Evolutionary conservation across 2,888 invertebrate genomes (phyloP).

Genomic region (Pimpla rufipes): DNA sequence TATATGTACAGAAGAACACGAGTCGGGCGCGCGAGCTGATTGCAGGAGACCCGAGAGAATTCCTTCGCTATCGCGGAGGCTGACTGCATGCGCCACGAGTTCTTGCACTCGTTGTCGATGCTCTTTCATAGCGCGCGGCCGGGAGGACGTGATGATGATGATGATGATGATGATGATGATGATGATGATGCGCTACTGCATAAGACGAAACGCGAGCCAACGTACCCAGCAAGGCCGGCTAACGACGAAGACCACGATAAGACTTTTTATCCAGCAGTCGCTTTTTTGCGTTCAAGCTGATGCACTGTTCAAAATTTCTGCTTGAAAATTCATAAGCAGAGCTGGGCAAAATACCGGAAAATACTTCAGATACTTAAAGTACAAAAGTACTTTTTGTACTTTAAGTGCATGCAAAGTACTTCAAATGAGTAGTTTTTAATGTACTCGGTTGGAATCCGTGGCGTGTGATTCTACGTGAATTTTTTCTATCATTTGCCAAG

Average conservation of each 20-base stretch:
- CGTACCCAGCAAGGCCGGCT: slow-evolving; percentile 34
- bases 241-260: slow-evolving; percentile 5
- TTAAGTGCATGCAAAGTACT: no score
- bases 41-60: slow-evolving; percentile 62
- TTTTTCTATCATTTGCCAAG: no score
- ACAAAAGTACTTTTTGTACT: no score
- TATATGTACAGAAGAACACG: slow-evolving; percentile 6
- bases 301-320: no score
- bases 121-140: slow-evolving; percentile 3
- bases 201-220: slow-evolving; percentile 27
- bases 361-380: no score
- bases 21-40: slow-evolving; percentile 53
- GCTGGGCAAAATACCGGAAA: no score
- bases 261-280: neutral
- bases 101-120: slow-evolving; percentile 43
- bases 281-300: no score
- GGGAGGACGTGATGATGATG: neutral
- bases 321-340: no score
- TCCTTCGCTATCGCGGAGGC: slow-evolving; percentile 45
- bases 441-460: no score
- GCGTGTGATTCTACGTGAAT: no score
- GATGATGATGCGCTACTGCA: no score
- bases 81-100: slow-evolving; percentile 28
- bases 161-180: slow-evolving; percentile 17
- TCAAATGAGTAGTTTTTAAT: no score